Evolutionary conservation across 2,113 vertebrate genomes (phyloP).

Genomic region (Podiceps cristatus): DNA sequence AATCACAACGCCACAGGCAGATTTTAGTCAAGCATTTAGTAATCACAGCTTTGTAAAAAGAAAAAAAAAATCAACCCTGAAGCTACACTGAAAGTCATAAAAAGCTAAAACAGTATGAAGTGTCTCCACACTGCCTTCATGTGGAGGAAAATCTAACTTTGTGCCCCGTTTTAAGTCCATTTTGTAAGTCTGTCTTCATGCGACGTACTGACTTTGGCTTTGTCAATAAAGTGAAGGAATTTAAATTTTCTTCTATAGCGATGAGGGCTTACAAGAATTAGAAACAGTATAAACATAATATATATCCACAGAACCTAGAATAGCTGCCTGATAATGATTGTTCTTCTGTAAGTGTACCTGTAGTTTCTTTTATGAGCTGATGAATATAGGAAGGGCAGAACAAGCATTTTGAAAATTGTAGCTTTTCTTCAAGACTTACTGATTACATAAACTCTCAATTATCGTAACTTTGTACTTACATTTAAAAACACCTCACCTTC

Average conservation of each 20-base stretch:
- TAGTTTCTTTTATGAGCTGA: neutral
- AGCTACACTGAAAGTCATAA: neutral
- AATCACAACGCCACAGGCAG: neutral
- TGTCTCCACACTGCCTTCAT: conserved; percentile 45
- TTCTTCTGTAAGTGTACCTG: neutral
- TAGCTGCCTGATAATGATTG: neutral
- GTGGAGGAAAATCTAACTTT: conserved; percentile 48
- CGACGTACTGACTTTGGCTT: neutral
- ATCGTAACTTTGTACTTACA: neutral
- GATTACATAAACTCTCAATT: neutral
- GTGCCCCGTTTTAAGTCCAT: neutral
- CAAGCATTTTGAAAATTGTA: neutral
- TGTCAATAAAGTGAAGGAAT: neutral
- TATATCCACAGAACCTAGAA: neutral
- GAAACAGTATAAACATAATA: neutral
- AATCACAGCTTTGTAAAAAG: neutral
- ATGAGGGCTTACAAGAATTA: neutral
- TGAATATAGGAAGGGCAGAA: neutral
- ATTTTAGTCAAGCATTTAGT: neutral
- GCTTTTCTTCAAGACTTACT: neutral
- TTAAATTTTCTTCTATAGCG: neutral
- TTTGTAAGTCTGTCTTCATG: neutral
- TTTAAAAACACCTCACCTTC: neutral
- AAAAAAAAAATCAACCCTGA: neutral
- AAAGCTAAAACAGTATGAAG: neutral